Percentiles rank a stretch among this genome's conserved stretches.
Conservation (phyloP, 2,888 invertebrate genomes). For the Pycnomerus fuliginosus region DNA sequence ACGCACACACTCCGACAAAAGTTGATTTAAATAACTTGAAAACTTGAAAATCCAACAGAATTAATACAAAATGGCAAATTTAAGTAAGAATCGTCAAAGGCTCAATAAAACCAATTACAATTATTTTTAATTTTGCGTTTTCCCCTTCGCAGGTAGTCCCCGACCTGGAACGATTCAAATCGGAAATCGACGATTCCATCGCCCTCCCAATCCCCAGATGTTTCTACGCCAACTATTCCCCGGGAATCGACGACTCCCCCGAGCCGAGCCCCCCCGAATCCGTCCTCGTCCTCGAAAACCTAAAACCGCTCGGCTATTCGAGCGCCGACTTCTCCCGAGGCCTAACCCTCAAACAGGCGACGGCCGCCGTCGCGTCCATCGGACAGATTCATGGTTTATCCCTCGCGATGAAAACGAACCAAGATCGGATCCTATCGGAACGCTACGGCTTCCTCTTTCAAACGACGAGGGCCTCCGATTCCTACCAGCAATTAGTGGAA, state of each 20-base stretch:
- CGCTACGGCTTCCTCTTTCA: constrained; percentile 72
- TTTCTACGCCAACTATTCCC: constrained; percentile 65
- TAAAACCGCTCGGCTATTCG: constrained; percentile 64
- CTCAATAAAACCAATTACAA: too few relatives aligned
- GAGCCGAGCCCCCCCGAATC: constrained; percentile 60
- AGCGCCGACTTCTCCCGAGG: constrained; percentile 71
- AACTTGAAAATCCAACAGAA: too few relatives aligned
- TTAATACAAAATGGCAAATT: too few relatives aligned
- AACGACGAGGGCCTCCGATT: constrained; percentile 75
- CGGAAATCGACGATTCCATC: constrained; percentile 50
- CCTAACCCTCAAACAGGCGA: constrained; percentile 63
- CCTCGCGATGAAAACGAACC: constrained; percentile 61
- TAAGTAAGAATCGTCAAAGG: too few relatives aligned
- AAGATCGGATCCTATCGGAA: constrained; percentile 55
- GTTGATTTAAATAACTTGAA: too few relatives aligned
- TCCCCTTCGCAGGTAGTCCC: constrained; percentile 75
- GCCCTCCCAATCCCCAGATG: constrained; percentile 69
- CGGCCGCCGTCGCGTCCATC: constrained; percentile 69
- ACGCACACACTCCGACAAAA: too few relatives aligned
- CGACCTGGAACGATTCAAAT: constrained; percentile 65
- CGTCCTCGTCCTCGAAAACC: constrained; percentile 73
- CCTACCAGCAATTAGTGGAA: constrained; percentile 76
- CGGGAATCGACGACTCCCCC: constrained; percentile 53
- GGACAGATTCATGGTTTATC: constrained; percentile 74
- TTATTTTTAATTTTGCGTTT: too few relatives aligned